These are phyloP conservation scores for Lapara coniferarum DNA, from an alignment of 2,888 invertebrate genomes.

Conservation along the genomic window DNA sequence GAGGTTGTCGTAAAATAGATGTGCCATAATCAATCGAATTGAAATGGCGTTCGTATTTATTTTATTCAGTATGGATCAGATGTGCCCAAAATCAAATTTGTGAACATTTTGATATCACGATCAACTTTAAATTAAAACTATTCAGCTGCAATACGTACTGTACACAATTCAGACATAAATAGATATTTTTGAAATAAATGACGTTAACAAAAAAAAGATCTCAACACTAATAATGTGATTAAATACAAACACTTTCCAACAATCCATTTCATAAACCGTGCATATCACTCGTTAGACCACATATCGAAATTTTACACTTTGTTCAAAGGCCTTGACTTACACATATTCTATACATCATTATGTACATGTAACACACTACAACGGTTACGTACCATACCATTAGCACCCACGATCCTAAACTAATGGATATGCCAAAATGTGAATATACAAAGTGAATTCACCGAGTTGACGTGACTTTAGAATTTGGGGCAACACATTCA, in stretches of 20 bases:
- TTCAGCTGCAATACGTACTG: no score
- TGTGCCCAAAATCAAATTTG: no score
- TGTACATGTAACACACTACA: conserved; percentile 56
- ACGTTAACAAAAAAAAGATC: conserved; percentile 7
- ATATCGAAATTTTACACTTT: conserved; percentile 14
- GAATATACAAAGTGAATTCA: conserved; percentile 46
- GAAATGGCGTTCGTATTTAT: no score
- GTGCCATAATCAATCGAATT: no score
- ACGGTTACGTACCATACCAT: conserved; percentile 41
- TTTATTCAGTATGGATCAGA: no score
- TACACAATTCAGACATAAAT: no score
- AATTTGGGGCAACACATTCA: conserved; percentile 50
- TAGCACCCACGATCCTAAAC: conserved; percentile 72
- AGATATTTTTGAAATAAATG: no score
- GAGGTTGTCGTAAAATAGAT: no score
- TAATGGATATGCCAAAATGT: conserved; percentile 66
- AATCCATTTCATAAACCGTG: conserved; percentile 9
- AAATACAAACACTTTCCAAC: conserved; percentile 4
- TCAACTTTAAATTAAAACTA: no score
- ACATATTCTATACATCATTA: conserved; percentile 62
- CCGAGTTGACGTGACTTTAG: conserved; percentile 29
- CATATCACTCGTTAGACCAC: neutral
- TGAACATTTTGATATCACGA: no score
- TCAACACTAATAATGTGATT: conserved; percentile 30
- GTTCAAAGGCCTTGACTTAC: conserved; percentile 36